Conservation (phyloP, 2,888 invertebrate genomes). For the Pyralis farinalis region DNA sequence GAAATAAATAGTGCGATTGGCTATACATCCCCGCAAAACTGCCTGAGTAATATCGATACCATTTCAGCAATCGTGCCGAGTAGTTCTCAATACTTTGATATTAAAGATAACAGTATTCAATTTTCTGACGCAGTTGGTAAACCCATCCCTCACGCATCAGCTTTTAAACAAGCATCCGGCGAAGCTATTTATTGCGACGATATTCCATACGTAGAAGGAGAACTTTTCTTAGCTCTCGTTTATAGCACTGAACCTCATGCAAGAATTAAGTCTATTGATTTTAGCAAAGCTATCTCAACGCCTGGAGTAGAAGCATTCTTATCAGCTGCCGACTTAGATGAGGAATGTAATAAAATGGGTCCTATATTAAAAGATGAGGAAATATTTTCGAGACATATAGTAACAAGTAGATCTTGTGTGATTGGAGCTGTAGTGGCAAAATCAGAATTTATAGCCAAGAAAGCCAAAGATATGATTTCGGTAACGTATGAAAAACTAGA, state of each 20-base stretch:
- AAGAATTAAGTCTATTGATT: constrained; percentile 87
- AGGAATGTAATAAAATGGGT: constrained; percentile 84
- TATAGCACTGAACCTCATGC: constrained; percentile 91
- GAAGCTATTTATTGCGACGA: constrained; percentile 97
- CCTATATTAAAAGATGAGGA: constrained; percentile 90
- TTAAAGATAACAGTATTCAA: constrained; percentile 64
- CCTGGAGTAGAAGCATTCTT: constrained; percentile 90
- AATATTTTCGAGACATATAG: constrained; percentile 87
- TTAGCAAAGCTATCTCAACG: constrained; percentile 85
- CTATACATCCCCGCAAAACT: constrained; percentile 18
- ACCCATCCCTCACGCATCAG: constrained; percentile 90
- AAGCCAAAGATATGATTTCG: constrained; percentile 88
- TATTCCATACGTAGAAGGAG: constrained; percentile 86
- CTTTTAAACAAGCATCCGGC: constrained; percentile 93
- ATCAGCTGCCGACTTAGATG: constrained; percentile 87
- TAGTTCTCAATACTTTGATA: constrained; percentile 86
- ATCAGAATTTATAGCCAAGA: constrained; percentile 88
- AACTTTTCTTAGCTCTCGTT: constrained; percentile 89
- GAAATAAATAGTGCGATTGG: constrained; percentile 26
- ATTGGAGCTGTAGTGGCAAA: constrained; percentile 90
- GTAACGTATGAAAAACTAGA: constrained; percentile 89
- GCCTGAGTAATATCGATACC: constrained; percentile 54
- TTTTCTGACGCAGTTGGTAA: constrained; percentile 87
- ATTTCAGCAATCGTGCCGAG: constrained; percentile 54
- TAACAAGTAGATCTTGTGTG: constrained; percentile 89